phyloP scores from a whole-genome alignment of 2,888 invertebrate species.

The Augiades crinisus region DNA sequence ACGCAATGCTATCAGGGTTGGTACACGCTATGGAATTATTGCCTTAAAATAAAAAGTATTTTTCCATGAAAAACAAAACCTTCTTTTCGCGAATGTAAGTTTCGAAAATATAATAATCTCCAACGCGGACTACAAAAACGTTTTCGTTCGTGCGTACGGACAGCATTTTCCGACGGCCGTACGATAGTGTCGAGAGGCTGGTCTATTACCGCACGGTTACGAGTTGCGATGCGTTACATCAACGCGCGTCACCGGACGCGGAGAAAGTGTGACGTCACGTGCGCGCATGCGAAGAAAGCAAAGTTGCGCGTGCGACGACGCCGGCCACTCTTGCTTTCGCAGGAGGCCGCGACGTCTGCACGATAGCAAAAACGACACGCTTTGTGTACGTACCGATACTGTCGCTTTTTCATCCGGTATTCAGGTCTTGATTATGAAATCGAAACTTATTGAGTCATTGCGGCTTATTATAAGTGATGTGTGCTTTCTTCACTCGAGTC shows the following conservation, averaged over 20 bases:
- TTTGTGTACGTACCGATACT: slow-evolving; percentile 51
- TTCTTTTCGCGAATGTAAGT: too few relatives aligned
- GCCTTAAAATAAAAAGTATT: too few relatives aligned
- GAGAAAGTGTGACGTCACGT: slow-evolving; percentile 75
- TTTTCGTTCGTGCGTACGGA: background rate
- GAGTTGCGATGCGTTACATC: slow-evolving; percentile 63
- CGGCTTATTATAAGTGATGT: slow-evolving; percentile 44
- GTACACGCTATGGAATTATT: too few relatives aligned
- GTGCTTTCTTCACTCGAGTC: slow-evolving; percentile 38
- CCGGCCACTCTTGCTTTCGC: slow-evolving; percentile 65
- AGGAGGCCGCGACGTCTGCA: slow-evolving; percentile 66
- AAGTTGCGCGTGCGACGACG: slow-evolving; percentile 67
- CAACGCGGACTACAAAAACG: too few relatives aligned
- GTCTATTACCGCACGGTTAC: slow-evolving; percentile 45
- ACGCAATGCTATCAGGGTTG: too few relatives aligned
- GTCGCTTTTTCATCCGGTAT: slow-evolving; percentile 71
- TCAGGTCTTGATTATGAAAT: slow-evolving; percentile 72
- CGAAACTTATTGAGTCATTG: slow-evolving; percentile 67
- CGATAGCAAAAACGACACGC: slow-evolving; percentile 76
- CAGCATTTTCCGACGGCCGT: background rate
- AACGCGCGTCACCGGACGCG: slow-evolving; percentile 60
- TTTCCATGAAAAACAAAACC: too few relatives aligned
- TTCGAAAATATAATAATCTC: too few relatives aligned
- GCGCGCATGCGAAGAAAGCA: slow-evolving; percentile 74
- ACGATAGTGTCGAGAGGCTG: slow-evolving; percentile 31